These are phyloP conservation scores for Aleiodes alternator DNA, from an alignment of 2,888 invertebrate species.

Conservation along the genomic window DNA sequence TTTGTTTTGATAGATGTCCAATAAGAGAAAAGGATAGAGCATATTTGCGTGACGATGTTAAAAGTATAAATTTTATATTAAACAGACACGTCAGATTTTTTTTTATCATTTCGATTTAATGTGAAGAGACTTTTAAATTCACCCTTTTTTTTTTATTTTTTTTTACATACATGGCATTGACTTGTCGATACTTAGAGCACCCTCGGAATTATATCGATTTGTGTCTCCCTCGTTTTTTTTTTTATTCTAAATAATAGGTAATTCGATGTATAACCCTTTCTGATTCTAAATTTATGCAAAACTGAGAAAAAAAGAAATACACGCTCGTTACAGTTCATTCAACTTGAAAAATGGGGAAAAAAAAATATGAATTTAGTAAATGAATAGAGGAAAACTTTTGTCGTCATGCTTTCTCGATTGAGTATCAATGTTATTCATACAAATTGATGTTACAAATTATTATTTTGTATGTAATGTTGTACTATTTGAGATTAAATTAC, in stretches of 20 bases:
- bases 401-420: no score
- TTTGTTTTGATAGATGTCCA: no score
- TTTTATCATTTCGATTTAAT: not conserved
- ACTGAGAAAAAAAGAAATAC: not conserved
- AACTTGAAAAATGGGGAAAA: not conserved
- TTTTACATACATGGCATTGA: conserved; percentile 25
- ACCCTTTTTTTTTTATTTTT: conserved; percentile 28
- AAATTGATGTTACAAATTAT: no score
- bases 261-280: conserved; percentile 7
- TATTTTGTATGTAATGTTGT: no score
- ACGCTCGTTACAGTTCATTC: conserved; percentile 28
- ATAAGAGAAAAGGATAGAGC: no score
- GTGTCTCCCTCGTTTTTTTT: conserved; percentile 11
- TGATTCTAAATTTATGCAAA: conserved; percentile 24
- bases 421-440: no score
- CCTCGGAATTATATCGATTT: conserved; percentile 17
- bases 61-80: no score
- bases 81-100: no score
- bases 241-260: conserved; percentile 18
- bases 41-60: no score
- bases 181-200: conserved; percentile 4
- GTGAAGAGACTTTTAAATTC: not conserved
- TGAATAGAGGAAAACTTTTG: no score
- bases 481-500: no score
- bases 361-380: not conserved